Evolutionary conservation across 2,888 invertebrate species (phyloP), one percentile per base, ranked within the genome.

Genomic region (Erebia aethiops): DNA sequence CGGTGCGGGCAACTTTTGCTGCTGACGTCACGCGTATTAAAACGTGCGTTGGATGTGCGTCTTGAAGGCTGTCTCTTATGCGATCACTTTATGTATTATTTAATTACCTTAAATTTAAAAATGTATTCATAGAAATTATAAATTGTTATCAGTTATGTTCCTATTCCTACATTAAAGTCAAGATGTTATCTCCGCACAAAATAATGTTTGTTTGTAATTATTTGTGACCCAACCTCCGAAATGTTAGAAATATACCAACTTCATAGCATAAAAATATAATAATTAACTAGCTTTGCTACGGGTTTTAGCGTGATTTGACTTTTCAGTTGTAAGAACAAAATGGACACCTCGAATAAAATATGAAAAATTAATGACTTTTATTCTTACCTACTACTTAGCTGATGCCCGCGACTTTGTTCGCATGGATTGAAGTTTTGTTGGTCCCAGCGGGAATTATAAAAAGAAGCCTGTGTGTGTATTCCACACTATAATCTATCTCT

Each of bases 281-380:
- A 83, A 79, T 86, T 91, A 91, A 91, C 91, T 91, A 91, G 92
- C 91, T 91, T 92, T 91, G 91, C 91, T 92, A 92, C 90, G 84
- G 87, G 84, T 89, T 88, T 87, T 87, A 89, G 89, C 85, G 87
- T 85, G 87, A 89, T 84, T 87, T 85, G 76, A 84, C 86, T 88
- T 88, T 90, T 89, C 86, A 82, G 87, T 91, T 90, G 87, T 90
- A 86, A 87, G 84, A 85, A 86, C 82, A 84, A 89, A 57, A 88
- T 88, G 88, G 86, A 91, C 90, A 91, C 88, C 84, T 88, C 83
- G 62, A 92, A 90, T 91, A 89, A 91, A 89, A 82, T 82, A 74
- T 82, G 84, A 78, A 83, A 88, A 89, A 90, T 83, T 71, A 70
- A 76, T 64, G 66, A 62, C 26, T 62, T 57, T 62, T 79, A 80